phyloP scores from a whole-genome alignment of 2,888 invertebrate species.

The Eupithecia pulchellata region DNA sequence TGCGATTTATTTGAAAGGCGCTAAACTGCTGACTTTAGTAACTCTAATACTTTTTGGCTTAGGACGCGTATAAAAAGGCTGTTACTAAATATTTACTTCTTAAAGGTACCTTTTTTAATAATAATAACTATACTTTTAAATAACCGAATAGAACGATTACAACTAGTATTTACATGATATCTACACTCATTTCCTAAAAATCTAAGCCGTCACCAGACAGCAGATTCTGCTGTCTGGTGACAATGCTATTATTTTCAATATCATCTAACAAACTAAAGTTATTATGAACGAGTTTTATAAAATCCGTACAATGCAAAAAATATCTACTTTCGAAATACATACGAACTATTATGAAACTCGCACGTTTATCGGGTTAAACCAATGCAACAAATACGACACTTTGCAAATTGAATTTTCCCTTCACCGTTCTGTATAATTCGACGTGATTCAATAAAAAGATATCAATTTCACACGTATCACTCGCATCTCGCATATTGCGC shows the following conservation, averaged over 20 bases:
- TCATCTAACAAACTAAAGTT: neutral
- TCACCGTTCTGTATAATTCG: conserved; percentile 19
- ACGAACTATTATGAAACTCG: neutral
- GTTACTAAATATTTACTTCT: neutral
- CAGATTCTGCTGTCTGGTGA: too few relatives aligned
- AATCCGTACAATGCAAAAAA: neutral
- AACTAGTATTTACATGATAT: too few relatives aligned
- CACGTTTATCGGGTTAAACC: neutral
- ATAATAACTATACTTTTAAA: too few relatives aligned
- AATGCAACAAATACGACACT: conserved; percentile 2
- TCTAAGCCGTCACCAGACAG: too few relatives aligned
- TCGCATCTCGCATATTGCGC: conserved; percentile 52
- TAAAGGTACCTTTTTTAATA: neutral
- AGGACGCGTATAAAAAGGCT: neutral
- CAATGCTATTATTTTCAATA: neutral
- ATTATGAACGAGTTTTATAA: neutral
- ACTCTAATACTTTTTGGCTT: too few relatives aligned
- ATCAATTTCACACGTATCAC: conserved; percentile 41
- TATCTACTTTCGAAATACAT: too few relatives aligned
- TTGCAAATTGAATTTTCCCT: conserved; percentile 6
- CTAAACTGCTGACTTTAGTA: neutral
- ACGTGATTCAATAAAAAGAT: conserved; percentile 39
- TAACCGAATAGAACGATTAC: too few relatives aligned
- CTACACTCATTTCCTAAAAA: too few relatives aligned
- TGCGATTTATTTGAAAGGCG: conserved; percentile 36